These are phyloP conservation scores for Auanema freiburgensis DNA, from an alignment of 2,888 invertebrate species.

Conservation along the genomic window DNA sequence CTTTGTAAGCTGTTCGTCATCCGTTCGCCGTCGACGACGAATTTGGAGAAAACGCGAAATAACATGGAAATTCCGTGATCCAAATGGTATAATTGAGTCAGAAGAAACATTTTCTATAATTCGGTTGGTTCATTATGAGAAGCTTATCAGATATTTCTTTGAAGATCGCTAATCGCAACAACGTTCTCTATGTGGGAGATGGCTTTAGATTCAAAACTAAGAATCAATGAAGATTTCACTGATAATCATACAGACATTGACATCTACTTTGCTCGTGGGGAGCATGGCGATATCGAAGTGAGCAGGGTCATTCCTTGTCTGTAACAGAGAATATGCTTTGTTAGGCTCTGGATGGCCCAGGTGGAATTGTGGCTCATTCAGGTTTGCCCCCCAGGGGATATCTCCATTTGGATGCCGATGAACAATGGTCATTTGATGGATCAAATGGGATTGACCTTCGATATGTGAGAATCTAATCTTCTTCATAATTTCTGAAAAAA, in stretches of 20 bases:
- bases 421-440: conserved; percentile 34
- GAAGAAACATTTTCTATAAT: conserved; percentile 1
- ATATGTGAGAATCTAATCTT: conserved; percentile 9
- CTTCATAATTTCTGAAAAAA: conserved; percentile 3
- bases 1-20: too few relatives aligned
- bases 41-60: conserved; percentile 25
- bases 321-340: not conserved
- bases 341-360: conserved; percentile 41
- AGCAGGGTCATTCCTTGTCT: too few relatives aligned
- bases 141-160: not conserved
- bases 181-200: conserved; percentile 15
- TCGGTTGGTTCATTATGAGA: too few relatives aligned
- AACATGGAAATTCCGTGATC: conserved; percentile 39
- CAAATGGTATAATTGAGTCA: conserved; percentile 23
- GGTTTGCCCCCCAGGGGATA: conserved; percentile 55
- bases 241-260: conserved; percentile 36
- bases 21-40: not conserved
- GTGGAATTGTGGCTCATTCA: conserved; percentile 58
- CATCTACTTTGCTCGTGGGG: conserved; percentile 48
- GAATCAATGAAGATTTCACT: conserved; percentile 1
- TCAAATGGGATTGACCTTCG: conserved; percentile 20
- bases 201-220: conserved; percentile 2
- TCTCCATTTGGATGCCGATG: conserved; percentile 59
- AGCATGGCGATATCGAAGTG: conserved; percentile 39
- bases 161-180: conserved; percentile 14